Evolutionary conservation across 2,888 invertebrate species (phyloP).

Genomic region (Spodoptera picta): DNA sequence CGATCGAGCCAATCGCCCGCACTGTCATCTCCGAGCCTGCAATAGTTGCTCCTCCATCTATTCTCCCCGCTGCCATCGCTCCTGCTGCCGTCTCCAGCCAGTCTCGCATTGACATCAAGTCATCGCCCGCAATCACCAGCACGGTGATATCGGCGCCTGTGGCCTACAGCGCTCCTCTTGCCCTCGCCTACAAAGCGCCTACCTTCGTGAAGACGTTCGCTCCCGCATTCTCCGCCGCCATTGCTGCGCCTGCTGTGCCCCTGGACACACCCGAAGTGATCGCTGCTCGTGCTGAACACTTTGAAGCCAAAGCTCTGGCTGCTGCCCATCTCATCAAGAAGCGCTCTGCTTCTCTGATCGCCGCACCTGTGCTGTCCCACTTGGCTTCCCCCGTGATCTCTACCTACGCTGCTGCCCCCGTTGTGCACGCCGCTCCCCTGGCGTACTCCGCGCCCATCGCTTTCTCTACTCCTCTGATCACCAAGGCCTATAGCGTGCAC

Average conservation of each 20-base stretch:
- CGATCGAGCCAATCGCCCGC: constrained; percentile 54
- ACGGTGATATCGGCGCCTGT: constrained; percentile 65
- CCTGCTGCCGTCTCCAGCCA: constrained; percentile 76
- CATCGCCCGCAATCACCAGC: constrained; percentile 76
- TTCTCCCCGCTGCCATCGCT: constrained; percentile 57
- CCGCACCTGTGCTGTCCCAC: constrained; percentile 39
- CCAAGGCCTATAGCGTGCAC: constrained; percentile 77
- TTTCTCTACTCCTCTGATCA: constrained; percentile 67
- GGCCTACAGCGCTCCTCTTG: constrained; percentile 68
- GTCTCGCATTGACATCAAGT: constrained; percentile 77
- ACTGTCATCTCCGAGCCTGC: constrained; percentile 56
- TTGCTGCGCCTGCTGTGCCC: constrained; percentile 69
- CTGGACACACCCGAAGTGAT: constrained; percentile 80
- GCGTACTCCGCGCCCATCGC: constrained; percentile 70
- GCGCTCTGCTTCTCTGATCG: constrained; percentile 71
- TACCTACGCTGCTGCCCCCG: constrained; percentile 65
- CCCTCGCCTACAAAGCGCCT: constrained; percentile 66
- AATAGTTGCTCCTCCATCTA: constrained; percentile 56
- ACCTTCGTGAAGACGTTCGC: constrained; percentile 39
- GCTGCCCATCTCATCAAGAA: constrained; percentile 78
- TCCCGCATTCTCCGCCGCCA: constrained; percentile 54
- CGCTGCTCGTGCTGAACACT: constrained; percentile 80
- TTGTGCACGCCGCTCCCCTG: constrained; percentile 67
- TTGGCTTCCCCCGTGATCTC: constrained; percentile 68
- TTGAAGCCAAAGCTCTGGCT: constrained; percentile 77